phyloP scores from a whole-genome alignment of 2,797 vertebrate genomes.

The Podarcis siculus region DNA sequence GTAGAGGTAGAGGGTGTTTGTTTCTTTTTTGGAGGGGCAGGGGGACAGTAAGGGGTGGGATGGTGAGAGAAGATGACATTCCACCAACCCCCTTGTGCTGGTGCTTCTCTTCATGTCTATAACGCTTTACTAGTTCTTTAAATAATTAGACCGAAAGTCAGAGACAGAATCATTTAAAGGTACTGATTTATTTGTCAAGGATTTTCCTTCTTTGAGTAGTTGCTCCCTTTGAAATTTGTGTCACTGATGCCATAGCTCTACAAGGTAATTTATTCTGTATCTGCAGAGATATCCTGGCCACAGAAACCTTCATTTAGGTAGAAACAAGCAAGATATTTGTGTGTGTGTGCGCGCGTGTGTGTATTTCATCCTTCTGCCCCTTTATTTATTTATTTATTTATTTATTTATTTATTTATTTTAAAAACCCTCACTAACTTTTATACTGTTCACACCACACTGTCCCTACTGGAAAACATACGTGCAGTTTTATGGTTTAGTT shows the following conservation, averaged over 20 bases:
- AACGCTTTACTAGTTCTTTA: constrained; percentile 38
- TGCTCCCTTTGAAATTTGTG: background rate
- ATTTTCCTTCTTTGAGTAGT: background rate
- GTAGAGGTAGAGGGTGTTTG: too few relatives aligned
- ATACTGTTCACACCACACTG: background rate
- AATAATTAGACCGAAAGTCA: background rate
- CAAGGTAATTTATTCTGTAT: background rate
- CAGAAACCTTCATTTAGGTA: background rate
- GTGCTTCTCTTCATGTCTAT: background rate
- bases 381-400: too few relatives aligned
- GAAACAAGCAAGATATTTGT: background rate
- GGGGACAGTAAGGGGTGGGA: background rate
- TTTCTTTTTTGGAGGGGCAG: too few relatives aligned
- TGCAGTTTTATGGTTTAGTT: background rate
- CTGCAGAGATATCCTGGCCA: background rate
- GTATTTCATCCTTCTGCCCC: background rate
- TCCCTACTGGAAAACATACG: background rate
- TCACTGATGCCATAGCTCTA: background rate
- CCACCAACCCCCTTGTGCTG: background rate
- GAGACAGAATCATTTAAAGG: background rate
- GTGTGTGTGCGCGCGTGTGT: too few relatives aligned
- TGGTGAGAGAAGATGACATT: too few relatives aligned
- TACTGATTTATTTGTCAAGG: background rate
- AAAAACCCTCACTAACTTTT: background rate
- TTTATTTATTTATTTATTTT: too few relatives aligned